phyloP scores from a whole-genome alignment of 2,113 vertebrate genomes.

The Pituophis catenifer region DNA sequence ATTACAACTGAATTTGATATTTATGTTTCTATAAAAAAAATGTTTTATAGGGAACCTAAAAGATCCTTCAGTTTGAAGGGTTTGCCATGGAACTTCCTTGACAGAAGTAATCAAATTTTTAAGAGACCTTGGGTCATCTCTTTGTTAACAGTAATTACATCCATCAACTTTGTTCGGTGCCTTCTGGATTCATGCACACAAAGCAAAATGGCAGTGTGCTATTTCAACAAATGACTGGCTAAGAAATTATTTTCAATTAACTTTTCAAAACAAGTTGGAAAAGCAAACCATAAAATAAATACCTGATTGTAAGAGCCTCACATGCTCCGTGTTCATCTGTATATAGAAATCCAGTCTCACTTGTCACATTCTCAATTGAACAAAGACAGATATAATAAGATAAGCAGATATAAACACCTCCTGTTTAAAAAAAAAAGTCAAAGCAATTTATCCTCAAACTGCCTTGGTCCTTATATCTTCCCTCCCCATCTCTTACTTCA shows the following conservation, averaged over 20 bases:
- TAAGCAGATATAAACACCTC: not conserved
- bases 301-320: not conserved
- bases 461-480: not conserved
- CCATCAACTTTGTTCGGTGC: not conserved
- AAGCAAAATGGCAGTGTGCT: not conserved
- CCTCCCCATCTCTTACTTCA: not conserved
- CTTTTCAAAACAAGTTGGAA: not conserved
- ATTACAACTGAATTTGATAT: not conserved
- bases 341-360: not conserved
- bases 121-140: not conserved
- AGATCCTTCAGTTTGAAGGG: not conserved
- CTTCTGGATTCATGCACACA: not conserved
- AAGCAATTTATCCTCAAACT: not conserved
- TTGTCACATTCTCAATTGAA: not conserved
- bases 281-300: not conserved
- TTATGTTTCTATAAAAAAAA: not conserved
- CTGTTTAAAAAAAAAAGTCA: not conserved
- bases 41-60: not conserved
- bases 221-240: slow-evolving; percentile 4
- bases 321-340: not conserved
- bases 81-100: not conserved
- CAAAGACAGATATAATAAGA: not conserved
- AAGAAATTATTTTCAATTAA: slow-evolving; percentile 4
- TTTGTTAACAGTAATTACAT: not conserved
- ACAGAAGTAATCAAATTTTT: not conserved